Percentiles rank a stretch among this genome's conserved stretches.
These are phyloP conservation scores for Aethina tumida DNA, from an alignment of 1,140 invertebrate species.

Conservation along the genomic window DNA sequence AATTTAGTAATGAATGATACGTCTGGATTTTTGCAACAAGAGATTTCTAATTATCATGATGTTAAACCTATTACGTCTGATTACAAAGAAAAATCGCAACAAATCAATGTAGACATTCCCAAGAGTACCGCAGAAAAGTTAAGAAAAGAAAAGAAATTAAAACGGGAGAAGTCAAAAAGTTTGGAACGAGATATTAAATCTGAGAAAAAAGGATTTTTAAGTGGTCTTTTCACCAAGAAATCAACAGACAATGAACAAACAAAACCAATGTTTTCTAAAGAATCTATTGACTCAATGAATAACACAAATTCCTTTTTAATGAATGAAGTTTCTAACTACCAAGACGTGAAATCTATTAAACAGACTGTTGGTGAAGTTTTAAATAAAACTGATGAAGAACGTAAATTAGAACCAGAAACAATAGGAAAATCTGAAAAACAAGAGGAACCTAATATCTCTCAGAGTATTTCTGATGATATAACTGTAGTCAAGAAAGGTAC, in stretches of 20 bases:
- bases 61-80: constrained; percentile 5
- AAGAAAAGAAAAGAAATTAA: too few relatives aligned
- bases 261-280: constrained; percentile 14
- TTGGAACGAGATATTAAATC: too few relatives aligned
- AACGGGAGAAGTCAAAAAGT: constrained; percentile 4
- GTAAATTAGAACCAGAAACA: constrained; percentile 5
- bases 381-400: constrained; percentile 10
- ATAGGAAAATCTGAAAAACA: constrained; percentile 8
- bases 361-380: constrained; percentile 3
- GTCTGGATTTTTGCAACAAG: constrained; percentile 12
- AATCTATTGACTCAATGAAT: constrained; percentile 17
- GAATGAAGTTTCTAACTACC: constrained; percentile 12
- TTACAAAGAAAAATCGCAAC: neutral
- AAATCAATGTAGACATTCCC: too few relatives aligned
- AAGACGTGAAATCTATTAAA: constrained; percentile 13
- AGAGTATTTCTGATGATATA: constrained; percentile 4
- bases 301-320: constrained; percentile 13
- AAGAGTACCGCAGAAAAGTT: too few relatives aligned
- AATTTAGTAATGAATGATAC: constrained; percentile 2
- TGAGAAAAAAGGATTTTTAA: too few relatives aligned
- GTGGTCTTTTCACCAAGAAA: too few relatives aligned
- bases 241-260: constrained; percentile 18
- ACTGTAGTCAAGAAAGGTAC: constrained; percentile 11
- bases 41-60: constrained; percentile 12
- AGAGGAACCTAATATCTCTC: too few relatives aligned